Conservation (phyloP, 1,140 invertebrate genomes). For the Parapsyche elsis region DNA sequence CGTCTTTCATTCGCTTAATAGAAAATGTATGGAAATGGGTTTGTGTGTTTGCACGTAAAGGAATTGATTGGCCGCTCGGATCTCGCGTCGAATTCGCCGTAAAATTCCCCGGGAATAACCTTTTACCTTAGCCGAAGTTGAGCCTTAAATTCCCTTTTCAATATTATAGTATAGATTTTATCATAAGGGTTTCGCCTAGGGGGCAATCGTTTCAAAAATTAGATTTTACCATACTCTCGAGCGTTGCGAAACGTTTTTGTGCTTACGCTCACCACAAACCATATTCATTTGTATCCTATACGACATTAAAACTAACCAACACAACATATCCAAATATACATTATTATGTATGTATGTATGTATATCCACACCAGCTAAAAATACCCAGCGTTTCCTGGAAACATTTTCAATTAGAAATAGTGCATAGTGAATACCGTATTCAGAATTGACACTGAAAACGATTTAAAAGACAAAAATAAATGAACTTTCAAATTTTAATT, state of each 20-base stretch:
- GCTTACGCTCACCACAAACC: neutral
- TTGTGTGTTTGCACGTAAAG: slow-evolving; percentile 29
- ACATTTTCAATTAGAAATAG: too few species aligned
- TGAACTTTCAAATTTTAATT: too few species aligned
- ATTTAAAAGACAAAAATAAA: too few species aligned
- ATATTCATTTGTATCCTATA: too few species aligned
- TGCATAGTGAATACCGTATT: too few species aligned
- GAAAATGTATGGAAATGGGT: slow-evolving; percentile 33
- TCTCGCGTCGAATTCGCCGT: slow-evolving; percentile 28
- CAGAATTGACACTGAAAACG: too few species aligned
- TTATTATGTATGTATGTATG: too few species aligned
- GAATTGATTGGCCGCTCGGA: slow-evolving; percentile 26
- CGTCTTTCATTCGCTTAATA: slow-evolving; percentile 24
- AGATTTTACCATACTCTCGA: slow-evolving; percentile 28
- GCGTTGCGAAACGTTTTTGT: slow-evolving; percentile 15
- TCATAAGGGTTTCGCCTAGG: slow-evolving; percentile 16
- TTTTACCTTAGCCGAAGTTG: slow-evolving; percentile 22
- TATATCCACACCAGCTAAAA: too few species aligned
- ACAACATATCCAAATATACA: too few species aligned
- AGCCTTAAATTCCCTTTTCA: slow-evolving; percentile 24
- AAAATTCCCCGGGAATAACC: slow-evolving; percentile 26
- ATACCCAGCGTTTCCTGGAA: too few species aligned
- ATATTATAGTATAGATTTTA: slow-evolving; percentile 25
- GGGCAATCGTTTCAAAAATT: slow-evolving; percentile 31
- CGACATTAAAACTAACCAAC: too few species aligned